phyloP scores from a whole-genome alignment of 2,888 invertebrate species.

The Automeris io region DNA sequence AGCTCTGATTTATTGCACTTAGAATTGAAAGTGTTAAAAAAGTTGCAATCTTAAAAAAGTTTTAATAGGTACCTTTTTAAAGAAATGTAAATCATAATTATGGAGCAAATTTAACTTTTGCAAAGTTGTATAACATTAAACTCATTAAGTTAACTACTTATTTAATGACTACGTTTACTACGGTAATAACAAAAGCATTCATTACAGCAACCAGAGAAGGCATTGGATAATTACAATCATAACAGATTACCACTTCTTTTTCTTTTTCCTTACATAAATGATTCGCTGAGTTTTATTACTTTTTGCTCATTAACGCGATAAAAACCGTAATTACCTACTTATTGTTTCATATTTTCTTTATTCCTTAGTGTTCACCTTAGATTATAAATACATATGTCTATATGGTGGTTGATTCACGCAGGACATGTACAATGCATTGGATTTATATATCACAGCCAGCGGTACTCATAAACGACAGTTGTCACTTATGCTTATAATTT shows the following conservation, averaged over 20 bases:
- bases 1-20: constrained; percentile 71
- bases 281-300: neutral
- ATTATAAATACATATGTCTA: no score
- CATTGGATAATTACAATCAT: constrained; percentile 13
- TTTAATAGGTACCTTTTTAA: constrained; percentile 75
- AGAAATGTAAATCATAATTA: constrained; percentile 71
- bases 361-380: no score
- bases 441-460: no score
- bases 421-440: no score
- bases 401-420: no score
- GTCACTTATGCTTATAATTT: no score
- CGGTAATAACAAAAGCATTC: constrained; percentile 43
- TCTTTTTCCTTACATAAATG: neutral
- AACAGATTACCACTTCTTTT: constrained; percentile 5
- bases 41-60: constrained; percentile 75
- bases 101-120: constrained; percentile 56
- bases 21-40: constrained; percentile 74
- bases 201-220: constrained; percentile 20
- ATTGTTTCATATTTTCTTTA: neutral
- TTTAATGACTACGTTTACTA: constrained; percentile 60
- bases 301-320: neutral
- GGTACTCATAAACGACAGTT: no score
- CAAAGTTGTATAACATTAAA: constrained; percentile 60
- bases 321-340: neutral
- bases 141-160: constrained; percentile 56